These are phyloP conservation scores for Hippoglossus stenolepis DNA, from an alignment of 2,113 vertebrate species.

Conservation along the genomic window DNA sequence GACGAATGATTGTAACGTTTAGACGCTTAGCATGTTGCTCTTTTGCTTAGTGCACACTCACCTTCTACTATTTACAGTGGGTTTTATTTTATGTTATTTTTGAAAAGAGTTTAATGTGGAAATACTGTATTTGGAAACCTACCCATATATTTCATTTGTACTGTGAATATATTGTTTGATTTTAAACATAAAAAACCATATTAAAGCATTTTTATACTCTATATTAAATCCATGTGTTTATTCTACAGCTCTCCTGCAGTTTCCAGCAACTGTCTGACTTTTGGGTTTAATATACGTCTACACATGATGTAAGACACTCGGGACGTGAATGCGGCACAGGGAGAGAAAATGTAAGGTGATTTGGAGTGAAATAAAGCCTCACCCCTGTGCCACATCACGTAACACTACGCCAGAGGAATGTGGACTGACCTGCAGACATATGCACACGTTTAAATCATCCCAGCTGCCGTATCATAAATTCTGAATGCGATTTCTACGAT, in stretches of 20 bases:
- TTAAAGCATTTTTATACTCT: background rate
- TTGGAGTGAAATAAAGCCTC: slow-evolving; percentile 15
- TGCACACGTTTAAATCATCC: slow-evolving; percentile 45
- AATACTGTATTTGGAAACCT: background rate
- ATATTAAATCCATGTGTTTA: background rate
- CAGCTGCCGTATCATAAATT: slow-evolving; percentile 16
- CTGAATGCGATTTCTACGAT: slow-evolving; percentile 26
- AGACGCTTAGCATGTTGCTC: background rate
- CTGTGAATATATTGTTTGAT: background rate
- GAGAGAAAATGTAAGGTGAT: slow-evolving; percentile 4
- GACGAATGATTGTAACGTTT: slow-evolving; percentile 28
- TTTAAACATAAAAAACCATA: background rate
- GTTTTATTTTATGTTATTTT: background rate
- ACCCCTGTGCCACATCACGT: background rate
- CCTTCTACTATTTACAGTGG: background rate
- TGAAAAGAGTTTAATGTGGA: background rate
- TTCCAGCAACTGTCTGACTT: background rate
- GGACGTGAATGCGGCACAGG: background rate
- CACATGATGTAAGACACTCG: background rate
- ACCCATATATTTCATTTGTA: background rate
- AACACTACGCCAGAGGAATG: slow-evolving; percentile 39
- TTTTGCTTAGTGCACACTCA: background rate
- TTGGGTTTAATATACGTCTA: background rate
- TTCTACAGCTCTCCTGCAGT: background rate
- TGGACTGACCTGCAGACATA: slow-evolving; percentile 27